These are phyloP conservation scores for Plagodis dolabraria DNA, from an alignment of 2,888 invertebrate genomes.

Conservation along the genomic window DNA sequence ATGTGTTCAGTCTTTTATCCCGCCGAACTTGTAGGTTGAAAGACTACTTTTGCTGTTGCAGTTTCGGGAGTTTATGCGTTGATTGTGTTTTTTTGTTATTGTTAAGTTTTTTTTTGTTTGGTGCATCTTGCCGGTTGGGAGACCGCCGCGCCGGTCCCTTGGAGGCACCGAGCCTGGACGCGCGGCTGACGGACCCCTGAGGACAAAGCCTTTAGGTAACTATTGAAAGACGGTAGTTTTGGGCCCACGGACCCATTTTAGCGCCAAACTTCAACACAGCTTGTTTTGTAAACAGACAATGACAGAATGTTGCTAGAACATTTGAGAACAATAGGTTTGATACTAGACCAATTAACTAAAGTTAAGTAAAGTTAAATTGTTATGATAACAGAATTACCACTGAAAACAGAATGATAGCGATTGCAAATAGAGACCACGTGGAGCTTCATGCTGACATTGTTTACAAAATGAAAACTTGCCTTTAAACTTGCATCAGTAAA, in stretches of 20 bases:
- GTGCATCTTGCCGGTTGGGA: conserved; percentile 82
- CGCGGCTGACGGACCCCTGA: conserved; percentile 69
- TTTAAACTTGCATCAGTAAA: too few species aligned
- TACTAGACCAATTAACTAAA: conserved; percentile 33
- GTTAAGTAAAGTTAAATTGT: conserved; percentile 21
- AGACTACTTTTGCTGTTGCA: conserved; percentile 71
- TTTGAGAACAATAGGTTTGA: conserved; percentile 40
- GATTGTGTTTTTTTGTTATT: conserved; percentile 83
- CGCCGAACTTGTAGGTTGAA: conserved; percentile 66
- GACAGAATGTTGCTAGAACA: conserved; percentile 42
- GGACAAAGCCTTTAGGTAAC: conserved; percentile 83
- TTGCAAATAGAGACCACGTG: conserved; percentile 33
- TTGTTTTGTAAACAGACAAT: conserved; percentile 59
- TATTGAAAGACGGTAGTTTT: conserved; percentile 49
- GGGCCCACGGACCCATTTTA: conserved; percentile 43
- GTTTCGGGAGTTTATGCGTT: conserved; percentile 77
- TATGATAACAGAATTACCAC: conserved; percentile 19
- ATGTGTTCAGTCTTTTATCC: conserved; percentile 72
- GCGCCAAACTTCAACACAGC: conserved; percentile 48
- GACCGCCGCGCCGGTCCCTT: conserved; percentile 74
- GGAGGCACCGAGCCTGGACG: conserved; percentile 77
- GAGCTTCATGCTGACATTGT: conserved; percentile 30
- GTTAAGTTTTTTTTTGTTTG: conserved; percentile 83
- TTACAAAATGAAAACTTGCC: conserved; percentile 4
- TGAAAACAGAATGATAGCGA: conserved; percentile 15